These are phyloP conservation scores for Crotalus helleri DNA, from an alignment of 2,113 vertebrate species.

Conservation along the genomic window DNA sequence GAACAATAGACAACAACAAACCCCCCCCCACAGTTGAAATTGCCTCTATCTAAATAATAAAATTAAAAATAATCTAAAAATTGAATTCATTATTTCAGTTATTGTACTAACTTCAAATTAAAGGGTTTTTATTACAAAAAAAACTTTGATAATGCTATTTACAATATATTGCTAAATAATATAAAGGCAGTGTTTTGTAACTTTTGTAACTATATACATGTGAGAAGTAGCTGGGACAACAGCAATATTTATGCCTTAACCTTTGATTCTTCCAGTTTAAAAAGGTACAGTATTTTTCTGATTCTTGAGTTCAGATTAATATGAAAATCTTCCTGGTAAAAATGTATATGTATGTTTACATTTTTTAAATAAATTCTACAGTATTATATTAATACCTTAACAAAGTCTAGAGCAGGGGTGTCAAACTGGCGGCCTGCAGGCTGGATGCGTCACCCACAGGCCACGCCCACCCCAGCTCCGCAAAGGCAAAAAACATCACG, in stretches of 20 bases:
- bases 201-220: constrained; percentile 85
- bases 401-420: constrained; percentile 34
- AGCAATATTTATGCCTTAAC: constrained; percentile 64
- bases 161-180: constrained; percentile 99
- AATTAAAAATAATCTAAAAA: constrained; percentile 76
- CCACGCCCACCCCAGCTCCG: too few relatives aligned
- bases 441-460: too few relatives aligned
- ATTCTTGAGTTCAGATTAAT: constrained; percentile 45
- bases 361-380: background rate
- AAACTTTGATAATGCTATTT: constrained; percentile 92
- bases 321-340: constrained; percentile 27
- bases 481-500: too few relatives aligned
- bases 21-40: constrained; percentile 84
- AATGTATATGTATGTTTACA: background rate
- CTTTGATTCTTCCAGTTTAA: constrained; percentile 72
- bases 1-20: constrained; percentile 92
- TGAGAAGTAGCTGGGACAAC: constrained; percentile 76
- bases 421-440: too few relatives aligned
- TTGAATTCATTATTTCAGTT: constrained; percentile 80
- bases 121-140: constrained; percentile 92
- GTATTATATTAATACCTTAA: constrained; percentile 28
- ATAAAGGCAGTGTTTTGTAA: constrained; percentile 95
- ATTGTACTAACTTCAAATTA: constrained; percentile 86
- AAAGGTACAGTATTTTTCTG: constrained; percentile 41
- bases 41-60: constrained; percentile 81